Evolutionary conservation across 2,797 vertebrate genomes (phyloP), one percentile per base, ranked within the genome.

Genomic region (Sebastes oblongus): DNA sequence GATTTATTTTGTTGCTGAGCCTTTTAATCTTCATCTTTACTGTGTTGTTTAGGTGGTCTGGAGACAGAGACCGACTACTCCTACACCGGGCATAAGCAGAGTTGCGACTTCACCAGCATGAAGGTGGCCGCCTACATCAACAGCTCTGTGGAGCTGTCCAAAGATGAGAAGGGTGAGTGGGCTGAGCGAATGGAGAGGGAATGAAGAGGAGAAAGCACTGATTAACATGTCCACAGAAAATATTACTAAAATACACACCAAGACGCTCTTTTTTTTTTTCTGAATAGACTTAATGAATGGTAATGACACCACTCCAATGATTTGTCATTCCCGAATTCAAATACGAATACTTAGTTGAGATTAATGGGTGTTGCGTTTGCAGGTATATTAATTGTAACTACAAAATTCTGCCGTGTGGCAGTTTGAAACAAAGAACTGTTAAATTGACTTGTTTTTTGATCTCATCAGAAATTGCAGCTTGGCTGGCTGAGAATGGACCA

Each of bases 91-190:
- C 93, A 92, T 36, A 93, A 96, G 86, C 93, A 97, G 84, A 84
- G 6, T 2, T 98, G 97, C 22, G 94, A 77, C 74, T 98, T 98
- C 88, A 93, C 94, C 8, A 72, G 84, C 1, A 80, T 86, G 67
- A 97, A 97, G 88, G 97, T 96, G 74, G 96, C 89, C 0, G 97
- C 95, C 75, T 98, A 97, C 93, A 98, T 98, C 90, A 98, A 97
- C 69, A 96, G 95, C 92, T 98, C 97, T 0, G 89, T 97, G 86
- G 96, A 96, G 78, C 92, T 98, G 56, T 90, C 96, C 82, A 95
- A 91, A 61, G 96, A 97, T 12, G 97, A 98, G 89, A 94, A 86
- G 0, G 95, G 97, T 97, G 82, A 94, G 91, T 50, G 50, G 32
- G 34, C 11, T 2, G 8, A 59, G 54, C 1, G 3, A 58, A 52